Conservation (phyloP, 2,113 vertebrate genomes). For the Tapirus terrestris region DNA sequence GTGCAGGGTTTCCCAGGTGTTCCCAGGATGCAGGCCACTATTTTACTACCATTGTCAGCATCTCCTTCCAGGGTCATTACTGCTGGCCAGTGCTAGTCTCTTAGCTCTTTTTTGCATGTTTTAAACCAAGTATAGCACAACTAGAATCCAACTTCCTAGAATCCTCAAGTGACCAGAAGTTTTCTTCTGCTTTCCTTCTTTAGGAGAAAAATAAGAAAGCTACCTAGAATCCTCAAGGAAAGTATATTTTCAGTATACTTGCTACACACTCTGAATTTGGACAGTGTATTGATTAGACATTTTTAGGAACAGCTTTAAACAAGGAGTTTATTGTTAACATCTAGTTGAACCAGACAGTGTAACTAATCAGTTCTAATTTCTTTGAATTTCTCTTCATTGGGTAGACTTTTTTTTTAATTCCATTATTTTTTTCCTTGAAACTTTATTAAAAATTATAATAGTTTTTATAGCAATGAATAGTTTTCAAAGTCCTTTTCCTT, state of each 20-base stretch:
- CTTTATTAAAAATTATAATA: slow-evolving; percentile 10
- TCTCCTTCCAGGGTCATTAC: neutral
- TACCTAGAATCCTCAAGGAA: neutral
- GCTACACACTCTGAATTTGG: neutral
- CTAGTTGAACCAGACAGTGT: neutral
- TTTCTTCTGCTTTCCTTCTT: slow-evolving; percentile 10
- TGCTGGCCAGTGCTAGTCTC: neutral
- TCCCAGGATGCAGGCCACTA: slow-evolving; percentile 35
- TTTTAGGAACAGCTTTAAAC: slow-evolving; percentile 18
- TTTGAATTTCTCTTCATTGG: slow-evolving; percentile 12
- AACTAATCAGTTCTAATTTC: slow-evolving; percentile 25
- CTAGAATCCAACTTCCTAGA: neutral
- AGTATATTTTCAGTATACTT: slow-evolving; percentile 19
- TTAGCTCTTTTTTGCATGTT: neutral
- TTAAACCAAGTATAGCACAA: neutral
- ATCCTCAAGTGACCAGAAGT: neutral
- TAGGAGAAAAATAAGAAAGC: neutral
- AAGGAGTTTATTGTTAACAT: slow-evolving; percentile 15
- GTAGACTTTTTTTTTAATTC: slow-evolving; percentile 37
- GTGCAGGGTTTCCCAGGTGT: slow-evolving; percentile 52
- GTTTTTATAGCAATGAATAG: neutral
- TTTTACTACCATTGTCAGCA: slow-evolving; percentile 15
- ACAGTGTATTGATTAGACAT: neutral
- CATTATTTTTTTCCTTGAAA: neutral
- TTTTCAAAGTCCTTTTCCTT: slow-evolving; percentile 25